Evolutionary conservation across 2,888 invertebrate genomes (phyloP), one percentile per base, ranked within the genome.

Genomic region (Catonia carolina): DNA sequence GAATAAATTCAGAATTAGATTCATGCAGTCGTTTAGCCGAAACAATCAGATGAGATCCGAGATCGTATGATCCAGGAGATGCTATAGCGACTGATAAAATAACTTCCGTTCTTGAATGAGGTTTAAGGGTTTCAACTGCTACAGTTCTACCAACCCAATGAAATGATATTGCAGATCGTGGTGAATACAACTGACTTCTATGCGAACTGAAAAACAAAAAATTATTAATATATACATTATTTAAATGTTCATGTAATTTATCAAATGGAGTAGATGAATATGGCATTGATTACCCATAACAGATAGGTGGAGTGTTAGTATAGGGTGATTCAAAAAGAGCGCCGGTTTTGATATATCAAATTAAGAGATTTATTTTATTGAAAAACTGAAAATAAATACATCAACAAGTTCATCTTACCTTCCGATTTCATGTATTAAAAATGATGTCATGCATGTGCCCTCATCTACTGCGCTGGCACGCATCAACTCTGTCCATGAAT

Each of bases 1-100:
- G 33, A n/a, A 52, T 41, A 31, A 48, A 55, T 18, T 58, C 54
- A 7, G 27, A 39, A 18, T 20, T 27, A 6, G 51, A 33, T 33
- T 48, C 14, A 7, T 27, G 27, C 10, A 22, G 14, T 14, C 23
- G 45, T 14, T 33, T 23, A 18, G 53, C 60, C n/a, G 23, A 48
- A n/a, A 80, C 68, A 64, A 78, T 75, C 67, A 85, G 75, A 50
- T 82, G 77, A 10, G 81, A 76, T 47, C 83, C 83, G 59, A 86
- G 74, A 64, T 84, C 79, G 70, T 82, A 86, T 5, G 83, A 81
- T 57, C 86, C 86, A 31, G 85, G 80, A 35, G 77, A 73, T 22
- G 82, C 77, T 63, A 83, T 75, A 59, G 81, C 75, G 15, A 81
- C 82, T 54, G 80, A 74, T 68, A 85, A 77, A 67, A 74, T 74